A percentile compares a stretch with the other conserved stretches of the same genome.
Conservation (phyloP, 2,888 invertebrate genomes). For the Synanthedon andrenaeformis region DNA sequence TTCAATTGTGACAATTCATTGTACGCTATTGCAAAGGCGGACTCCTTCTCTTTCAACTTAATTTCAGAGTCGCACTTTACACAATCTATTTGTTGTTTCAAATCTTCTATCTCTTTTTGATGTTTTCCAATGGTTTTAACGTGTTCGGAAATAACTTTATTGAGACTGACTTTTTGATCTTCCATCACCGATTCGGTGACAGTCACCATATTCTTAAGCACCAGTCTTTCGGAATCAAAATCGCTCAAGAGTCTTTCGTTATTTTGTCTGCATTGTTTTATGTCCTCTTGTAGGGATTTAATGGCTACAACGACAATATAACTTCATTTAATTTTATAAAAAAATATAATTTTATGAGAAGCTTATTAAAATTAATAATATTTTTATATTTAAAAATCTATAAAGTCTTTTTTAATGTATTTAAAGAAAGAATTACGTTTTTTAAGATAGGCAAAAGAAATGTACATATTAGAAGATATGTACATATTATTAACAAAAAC, state of each 20-base stretch:
- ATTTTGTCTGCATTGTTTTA: slow-evolving; percentile 28
- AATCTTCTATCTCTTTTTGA: slow-evolving; percentile 7
- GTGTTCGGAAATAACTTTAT: slow-evolving; percentile 26
- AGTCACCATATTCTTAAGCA: slow-evolving; percentile 43
- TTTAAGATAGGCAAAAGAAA: too few species aligned
- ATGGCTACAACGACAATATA: slow-evolving; percentile 21
- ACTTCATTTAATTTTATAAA: too few species aligned
- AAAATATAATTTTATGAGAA: too few species aligned
- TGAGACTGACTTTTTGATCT: slow-evolving; percentile 32
- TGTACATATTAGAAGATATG: too few species aligned
- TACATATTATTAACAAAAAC: too few species aligned
- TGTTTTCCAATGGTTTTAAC: slow-evolving; percentile 10
- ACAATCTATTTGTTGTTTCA: slow-evolving; percentile 6
- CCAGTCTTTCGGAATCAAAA: slow-evolving; percentile 39
- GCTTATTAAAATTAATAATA: too few species aligned
- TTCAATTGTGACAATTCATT: slow-evolving; percentile 6
- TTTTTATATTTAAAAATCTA: too few species aligned
- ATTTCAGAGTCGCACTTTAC: background rate
- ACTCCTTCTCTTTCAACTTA: slow-evolving; percentile 1
- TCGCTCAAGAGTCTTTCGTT: slow-evolving; percentile 35
- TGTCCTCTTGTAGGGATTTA: slow-evolving; percentile 29
- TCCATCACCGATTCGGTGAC: slow-evolving; percentile 50
- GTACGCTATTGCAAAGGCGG: slow-evolving; percentile 1
- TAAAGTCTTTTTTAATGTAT: too few species aligned
- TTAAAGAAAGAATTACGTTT: too few species aligned